Conservation (phyloP, 2,888 invertebrate species). For the Drosophila demipolita region DNA sequence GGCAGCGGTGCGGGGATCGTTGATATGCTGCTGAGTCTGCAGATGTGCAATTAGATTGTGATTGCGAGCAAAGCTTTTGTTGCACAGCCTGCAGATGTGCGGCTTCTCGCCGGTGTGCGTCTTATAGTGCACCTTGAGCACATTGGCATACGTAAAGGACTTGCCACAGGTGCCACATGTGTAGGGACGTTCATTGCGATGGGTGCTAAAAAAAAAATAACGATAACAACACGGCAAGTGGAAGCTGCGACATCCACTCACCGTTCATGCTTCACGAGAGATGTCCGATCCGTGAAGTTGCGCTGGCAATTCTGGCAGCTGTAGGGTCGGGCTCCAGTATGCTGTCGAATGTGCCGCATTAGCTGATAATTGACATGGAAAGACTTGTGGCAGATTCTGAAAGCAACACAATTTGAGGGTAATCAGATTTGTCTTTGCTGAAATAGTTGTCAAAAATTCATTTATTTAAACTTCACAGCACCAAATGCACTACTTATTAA, state of each 20-base stretch:
- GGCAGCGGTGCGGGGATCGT: slow-evolving; percentile 73
- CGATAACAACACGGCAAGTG: not conserved
- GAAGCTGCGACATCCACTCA: slow-evolving; percentile 30
- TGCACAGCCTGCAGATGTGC: slow-evolving; percentile 82
- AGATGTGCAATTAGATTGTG: slow-evolving; percentile 84
- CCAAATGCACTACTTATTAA: no score
- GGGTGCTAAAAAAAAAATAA: slow-evolving; percentile 66
- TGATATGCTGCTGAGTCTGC: slow-evolving; percentile 82
- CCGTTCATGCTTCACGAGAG: slow-evolving; percentile 84
- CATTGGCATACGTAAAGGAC: slow-evolving; percentile 84
- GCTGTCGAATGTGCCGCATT: slow-evolving; percentile 84
- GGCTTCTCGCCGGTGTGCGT: slow-evolving; percentile 85
- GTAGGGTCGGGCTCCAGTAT: slow-evolving; percentile 84
- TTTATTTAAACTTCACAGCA: not conserved
- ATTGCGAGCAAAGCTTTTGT: slow-evolving; percentile 81
- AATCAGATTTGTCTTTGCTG: not conserved
- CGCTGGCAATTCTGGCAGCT: slow-evolving; percentile 83
- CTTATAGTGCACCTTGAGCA: slow-evolving; percentile 82
- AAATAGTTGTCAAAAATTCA: not conserved
- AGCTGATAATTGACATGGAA: slow-evolving; percentile 84
- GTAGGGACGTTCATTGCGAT: slow-evolving; percentile 84
- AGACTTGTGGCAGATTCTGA: slow-evolving; percentile 82
- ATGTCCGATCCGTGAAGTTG: slow-evolving; percentile 83
- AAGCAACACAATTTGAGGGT: not conserved
- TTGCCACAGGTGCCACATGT: slow-evolving; percentile 83